Conservation (phyloP, 2,797 vertebrate species). For the Poecilia wingei region DNA sequence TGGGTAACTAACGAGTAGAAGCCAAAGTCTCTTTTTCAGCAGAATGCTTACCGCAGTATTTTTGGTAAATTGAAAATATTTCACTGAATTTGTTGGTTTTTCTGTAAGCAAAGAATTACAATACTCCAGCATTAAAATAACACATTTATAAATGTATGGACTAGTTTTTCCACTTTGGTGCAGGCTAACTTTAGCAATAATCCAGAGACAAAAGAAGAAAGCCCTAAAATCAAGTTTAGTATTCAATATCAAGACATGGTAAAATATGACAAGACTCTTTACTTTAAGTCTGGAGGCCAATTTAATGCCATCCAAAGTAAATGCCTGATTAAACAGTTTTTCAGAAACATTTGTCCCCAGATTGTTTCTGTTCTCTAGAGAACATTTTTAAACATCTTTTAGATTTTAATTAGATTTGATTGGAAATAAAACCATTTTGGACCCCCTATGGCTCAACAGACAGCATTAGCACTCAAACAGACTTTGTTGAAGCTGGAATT, state of each 20-base stretch:
- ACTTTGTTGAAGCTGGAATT: constrained; percentile 49
- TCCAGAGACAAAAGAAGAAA: background rate
- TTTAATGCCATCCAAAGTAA: background rate
- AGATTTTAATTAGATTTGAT: background rate
- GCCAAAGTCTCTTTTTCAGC: too few species aligned
- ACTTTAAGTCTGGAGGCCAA: background rate
- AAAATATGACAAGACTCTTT: background rate
- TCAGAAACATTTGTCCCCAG: background rate
- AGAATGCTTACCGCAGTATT: too few species aligned
- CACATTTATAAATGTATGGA: background rate
- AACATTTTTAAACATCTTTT: too few species aligned
- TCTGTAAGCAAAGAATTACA: background rate
- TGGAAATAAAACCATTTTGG: background rate
- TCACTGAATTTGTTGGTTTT: background rate
- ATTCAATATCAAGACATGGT: background rate
- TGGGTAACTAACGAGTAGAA: too few species aligned
- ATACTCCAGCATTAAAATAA: background rate
- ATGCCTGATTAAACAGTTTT: background rate
- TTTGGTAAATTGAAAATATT: background rate
- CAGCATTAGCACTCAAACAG: constrained; percentile 1
- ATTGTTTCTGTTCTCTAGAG: background rate
- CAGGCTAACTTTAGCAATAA: background rate
- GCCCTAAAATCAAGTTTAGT: background rate
- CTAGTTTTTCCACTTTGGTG: background rate
- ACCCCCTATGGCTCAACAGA: background rate